Base-by-base conservation (phyloP, 2,888 invertebrate genomes). In the Exephanes ischioxanthus region DNA sequence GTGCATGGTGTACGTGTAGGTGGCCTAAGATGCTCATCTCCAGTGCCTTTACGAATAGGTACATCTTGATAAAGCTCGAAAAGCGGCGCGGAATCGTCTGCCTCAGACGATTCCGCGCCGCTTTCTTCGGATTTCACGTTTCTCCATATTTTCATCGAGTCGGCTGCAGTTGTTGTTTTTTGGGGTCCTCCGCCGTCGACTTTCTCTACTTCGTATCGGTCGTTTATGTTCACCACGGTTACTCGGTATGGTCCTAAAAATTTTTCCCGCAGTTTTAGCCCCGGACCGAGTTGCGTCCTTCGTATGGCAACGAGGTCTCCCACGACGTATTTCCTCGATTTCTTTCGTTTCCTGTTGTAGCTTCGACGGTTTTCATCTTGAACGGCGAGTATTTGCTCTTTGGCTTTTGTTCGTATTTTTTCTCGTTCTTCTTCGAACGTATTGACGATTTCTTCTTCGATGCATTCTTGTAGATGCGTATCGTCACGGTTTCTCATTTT, bases 261-360 rank as follows among this genome's bases (percentile, higher is more conserved):
- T 41, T 84, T 84, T 26, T 53, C n/a, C 5, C 41, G 51, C 2
- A 80, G 53, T 82, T 94, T 94, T 5, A 91, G 63, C 1, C 92
- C 92, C 22, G 88, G 86, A 3, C 92, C 92, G 83, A 91, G 91
- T 73, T 93, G 91, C 1, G 92, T 92, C 45, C 92, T 82, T 83
- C 91, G 90, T n/a, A 93, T 92, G 6, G 91, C 92, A 2, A 92
- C 91, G 37, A 90, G 41, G 45, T 89, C 87, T 48, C 82, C 87
- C 7, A 84, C 77, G 33, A 80, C 37, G 83, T 89, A 90, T 76
- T 84, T 80, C 6, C 19, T 84, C 4, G 84, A 76, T 3, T 33
- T 72, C 67, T 85, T 86, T 37, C 84, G 55, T 75, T 71, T 82
- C 26, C 22, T 77, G 66, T 86, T 84, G 48, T 51, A 87, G 0